Percentiles rank a stretch among this genome's conserved stretches.
Conservation (phyloP, 2,888 invertebrate species). For the Hirtodrosophila cameraria region DNA sequence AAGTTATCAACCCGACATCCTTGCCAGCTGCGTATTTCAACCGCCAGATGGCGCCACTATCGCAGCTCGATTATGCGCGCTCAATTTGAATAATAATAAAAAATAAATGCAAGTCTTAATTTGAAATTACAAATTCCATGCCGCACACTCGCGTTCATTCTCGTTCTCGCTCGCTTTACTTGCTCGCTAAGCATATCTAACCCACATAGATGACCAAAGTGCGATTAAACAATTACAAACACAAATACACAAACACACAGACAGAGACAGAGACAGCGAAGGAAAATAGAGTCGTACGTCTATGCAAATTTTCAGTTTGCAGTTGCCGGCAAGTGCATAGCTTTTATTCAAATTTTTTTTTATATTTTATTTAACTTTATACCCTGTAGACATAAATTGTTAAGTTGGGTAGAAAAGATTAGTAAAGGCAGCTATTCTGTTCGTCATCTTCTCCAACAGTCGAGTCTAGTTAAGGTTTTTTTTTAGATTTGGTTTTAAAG, state of each 20-base stretch:
- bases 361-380: conserved; percentile 9
- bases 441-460: too few species aligned
- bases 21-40: conserved; percentile 1
- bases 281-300: conserved; percentile 69
- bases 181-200: conserved; percentile 47
- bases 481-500: too few species aligned
- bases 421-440: too few species aligned
- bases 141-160: conserved; percentile 18
- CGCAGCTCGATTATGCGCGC: not conserved
- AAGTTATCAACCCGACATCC: conserved; percentile 40
- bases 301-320: conserved; percentile 66
- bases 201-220: conserved; percentile 67
- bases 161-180: conserved; percentile 2
- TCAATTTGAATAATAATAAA: conserved; percentile 6
- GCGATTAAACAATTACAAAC: conserved; percentile 63
- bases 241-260: conserved; percentile 16
- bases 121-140: conserved; percentile 50
- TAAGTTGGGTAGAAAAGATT: too few species aligned
- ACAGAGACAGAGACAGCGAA: conserved; percentile 28
- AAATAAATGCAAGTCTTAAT: conserved; percentile 19
- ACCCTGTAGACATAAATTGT: not conserved
- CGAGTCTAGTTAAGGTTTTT: too few species aligned
- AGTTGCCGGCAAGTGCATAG: conserved; percentile 68
- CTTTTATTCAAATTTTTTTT: conserved; percentile 58
- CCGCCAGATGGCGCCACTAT: conserved; percentile 43